Evolutionary conservation across 2,113 vertebrate species (phyloP).

Genomic region (Typhlomys cinereus): DNA sequence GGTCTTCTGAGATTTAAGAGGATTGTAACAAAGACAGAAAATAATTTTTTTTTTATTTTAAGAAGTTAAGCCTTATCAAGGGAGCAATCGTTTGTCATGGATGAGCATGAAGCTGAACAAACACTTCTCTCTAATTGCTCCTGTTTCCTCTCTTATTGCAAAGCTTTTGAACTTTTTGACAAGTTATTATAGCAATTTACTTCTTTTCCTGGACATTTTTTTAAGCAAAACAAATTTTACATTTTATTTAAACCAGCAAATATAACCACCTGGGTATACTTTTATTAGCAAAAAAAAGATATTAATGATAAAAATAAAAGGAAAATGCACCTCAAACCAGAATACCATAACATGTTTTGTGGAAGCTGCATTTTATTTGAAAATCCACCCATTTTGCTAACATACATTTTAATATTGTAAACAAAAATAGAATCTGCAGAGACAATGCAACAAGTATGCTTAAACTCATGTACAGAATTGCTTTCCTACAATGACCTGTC

Average conservation of each 20-base stretch:
- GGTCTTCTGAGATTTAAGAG: too few relatives aligned
- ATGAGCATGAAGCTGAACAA: too few relatives aligned
- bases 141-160: too few relatives aligned
- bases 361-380: slow-evolving; percentile 99
- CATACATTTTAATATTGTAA: slow-evolving; percentile 97
- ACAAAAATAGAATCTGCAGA: slow-evolving; percentile 97
- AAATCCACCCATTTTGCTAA: slow-evolving; percentile 96
- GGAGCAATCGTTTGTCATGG: too few relatives aligned
- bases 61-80: too few relatives aligned
- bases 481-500: slow-evolving; percentile 92
- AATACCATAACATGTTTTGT: slow-evolving; percentile 88
- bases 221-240: slow-evolving; percentile 68
- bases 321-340: slow-evolving; percentile 80
- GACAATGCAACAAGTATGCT: slow-evolving; percentile 95
- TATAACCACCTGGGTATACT: slow-evolving; percentile 76
- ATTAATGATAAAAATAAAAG: slow-evolving; percentile 45
- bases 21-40: too few relatives aligned
- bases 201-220: slow-evolving; percentile 47
- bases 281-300: slow-evolving; percentile 76
- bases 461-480: slow-evolving; percentile 94
- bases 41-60: too few relatives aligned
- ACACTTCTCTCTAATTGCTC: too few relatives aligned
- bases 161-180: neutral
- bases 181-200: too few relatives aligned
- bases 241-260: slow-evolving; percentile 83